Conservation (phyloP, 2,888 invertebrate genomes). For the Acanthosoma haemorrhoidale region DNA sequence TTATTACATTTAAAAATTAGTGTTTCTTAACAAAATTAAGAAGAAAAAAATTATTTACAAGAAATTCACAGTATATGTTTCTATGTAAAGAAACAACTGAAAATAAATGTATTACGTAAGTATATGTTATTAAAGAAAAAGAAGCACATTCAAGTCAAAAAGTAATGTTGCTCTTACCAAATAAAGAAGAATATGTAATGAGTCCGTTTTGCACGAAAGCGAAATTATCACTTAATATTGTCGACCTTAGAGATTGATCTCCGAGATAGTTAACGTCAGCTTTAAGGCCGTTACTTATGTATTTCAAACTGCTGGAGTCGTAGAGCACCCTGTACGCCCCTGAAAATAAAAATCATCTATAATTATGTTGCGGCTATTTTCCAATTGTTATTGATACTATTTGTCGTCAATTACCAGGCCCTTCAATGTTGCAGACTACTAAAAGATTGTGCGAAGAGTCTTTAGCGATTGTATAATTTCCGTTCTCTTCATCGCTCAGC, state of each 20-base stretch:
- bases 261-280: neutral
- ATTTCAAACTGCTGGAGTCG: neutral
- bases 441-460: neutral
- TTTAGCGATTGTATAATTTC: neutral
- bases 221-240: conserved; percentile 3
- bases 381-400: too few species aligned
- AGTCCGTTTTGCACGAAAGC: neutral
- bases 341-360: neutral
- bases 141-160: neutral
- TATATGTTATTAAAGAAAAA: too few species aligned
- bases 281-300: neutral
- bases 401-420: too few species aligned
- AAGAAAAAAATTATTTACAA: too few species aligned
- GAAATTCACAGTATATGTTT: too few species aligned
- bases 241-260: neutral
- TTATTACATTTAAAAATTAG: too few species aligned
- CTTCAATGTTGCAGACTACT: neutral
- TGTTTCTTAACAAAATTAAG: too few species aligned
- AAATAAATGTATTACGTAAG: too few species aligned
- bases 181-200: neutral
- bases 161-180: neutral
- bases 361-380: neutral
- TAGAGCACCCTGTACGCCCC: neutral
- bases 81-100: too few species aligned
- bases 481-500: neutral